phyloP scores from a whole-genome alignment of 2,888 invertebrate species.

The Oscheius sp. region DNA sequence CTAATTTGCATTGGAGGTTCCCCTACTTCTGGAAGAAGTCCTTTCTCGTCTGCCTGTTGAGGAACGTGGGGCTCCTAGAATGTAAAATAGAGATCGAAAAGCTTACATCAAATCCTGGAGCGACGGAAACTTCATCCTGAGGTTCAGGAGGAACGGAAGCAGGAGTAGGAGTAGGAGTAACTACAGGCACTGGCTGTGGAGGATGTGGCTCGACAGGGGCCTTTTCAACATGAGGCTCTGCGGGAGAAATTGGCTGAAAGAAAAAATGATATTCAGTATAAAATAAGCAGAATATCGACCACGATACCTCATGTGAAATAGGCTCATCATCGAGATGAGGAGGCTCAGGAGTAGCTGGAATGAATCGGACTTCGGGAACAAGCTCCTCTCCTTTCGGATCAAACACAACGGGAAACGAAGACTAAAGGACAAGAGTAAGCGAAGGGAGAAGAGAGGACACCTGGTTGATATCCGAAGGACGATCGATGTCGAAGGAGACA shows the following conservation, averaged over 20 bases:
- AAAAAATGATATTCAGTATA: background rate
- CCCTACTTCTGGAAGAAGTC: slow-evolving; percentile 23
- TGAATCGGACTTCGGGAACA: slow-evolving; percentile 15
- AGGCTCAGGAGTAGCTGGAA: slow-evolving; percentile 25
- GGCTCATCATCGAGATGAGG: slow-evolving; percentile 18
- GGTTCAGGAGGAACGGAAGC: background rate
- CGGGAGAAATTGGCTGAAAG: background rate
- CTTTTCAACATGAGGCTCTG: too few relatives aligned
- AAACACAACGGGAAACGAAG: background rate
- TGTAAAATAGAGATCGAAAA: background rate
- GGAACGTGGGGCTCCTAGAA: slow-evolving; percentile 22
- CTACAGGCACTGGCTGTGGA: background rate
- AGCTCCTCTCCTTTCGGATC: background rate
- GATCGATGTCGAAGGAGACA: background rate
- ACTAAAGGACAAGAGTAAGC: slow-evolving; percentile 17
- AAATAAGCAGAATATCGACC: background rate
- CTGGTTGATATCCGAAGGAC: background rate
- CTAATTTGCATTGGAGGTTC: slow-evolving; percentile 14
- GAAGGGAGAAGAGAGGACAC: background rate
- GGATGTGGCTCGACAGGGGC: too few relatives aligned
- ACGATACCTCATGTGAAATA: background rate
- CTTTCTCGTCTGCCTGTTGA: slow-evolving; percentile 6
- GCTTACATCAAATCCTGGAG: slow-evolving; percentile 20
- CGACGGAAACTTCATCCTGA: too few relatives aligned
- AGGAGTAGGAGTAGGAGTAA: background rate